Evolutionary conservation across 2,888 invertebrate species (phyloP).

Genomic region (Masnerella sp.): DNA sequence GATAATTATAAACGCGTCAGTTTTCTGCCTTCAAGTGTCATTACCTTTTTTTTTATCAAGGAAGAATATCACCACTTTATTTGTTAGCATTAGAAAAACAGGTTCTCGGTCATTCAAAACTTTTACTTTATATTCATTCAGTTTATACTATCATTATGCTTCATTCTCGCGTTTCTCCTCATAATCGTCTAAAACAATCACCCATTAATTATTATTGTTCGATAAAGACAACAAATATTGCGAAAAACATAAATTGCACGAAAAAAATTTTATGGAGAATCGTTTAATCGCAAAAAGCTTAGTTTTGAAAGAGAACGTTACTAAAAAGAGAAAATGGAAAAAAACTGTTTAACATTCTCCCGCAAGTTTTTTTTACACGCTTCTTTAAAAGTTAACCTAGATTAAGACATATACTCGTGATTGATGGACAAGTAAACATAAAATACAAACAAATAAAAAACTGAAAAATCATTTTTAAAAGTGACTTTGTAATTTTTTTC

Average conservation of each 20-base stretch:
- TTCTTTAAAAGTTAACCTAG: constrained; percentile 9
- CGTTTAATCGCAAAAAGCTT: too few relatives aligned
- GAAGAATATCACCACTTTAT: constrained; percentile 19
- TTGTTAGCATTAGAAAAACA: constrained; percentile 31
- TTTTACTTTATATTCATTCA: constrained; percentile 46
- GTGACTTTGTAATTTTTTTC: too few relatives aligned
- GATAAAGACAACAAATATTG: background rate
- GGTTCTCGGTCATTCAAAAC: constrained; percentile 40
- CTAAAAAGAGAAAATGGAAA: background rate
- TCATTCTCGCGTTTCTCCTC: constrained; percentile 21
- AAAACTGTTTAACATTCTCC: background rate
- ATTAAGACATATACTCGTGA: background rate
- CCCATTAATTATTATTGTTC: background rate
- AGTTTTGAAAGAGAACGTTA: background rate
- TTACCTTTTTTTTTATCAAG: constrained; percentile 15
- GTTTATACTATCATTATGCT: constrained; percentile 23
- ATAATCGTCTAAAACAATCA: background rate
- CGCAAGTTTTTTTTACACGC: background rate
- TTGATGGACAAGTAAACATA: background rate
- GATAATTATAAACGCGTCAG: background rate
- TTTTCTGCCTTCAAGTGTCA: constrained; percentile 16
- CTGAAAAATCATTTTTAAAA: too few relatives aligned
- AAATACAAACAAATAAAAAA: too few relatives aligned
- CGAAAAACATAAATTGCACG: too few relatives aligned
- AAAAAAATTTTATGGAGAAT: too few relatives aligned